These are phyloP conservation scores for Helleia helle DNA, from an alignment of 2,888 invertebrate species.

Conservation along the genomic window DNA sequence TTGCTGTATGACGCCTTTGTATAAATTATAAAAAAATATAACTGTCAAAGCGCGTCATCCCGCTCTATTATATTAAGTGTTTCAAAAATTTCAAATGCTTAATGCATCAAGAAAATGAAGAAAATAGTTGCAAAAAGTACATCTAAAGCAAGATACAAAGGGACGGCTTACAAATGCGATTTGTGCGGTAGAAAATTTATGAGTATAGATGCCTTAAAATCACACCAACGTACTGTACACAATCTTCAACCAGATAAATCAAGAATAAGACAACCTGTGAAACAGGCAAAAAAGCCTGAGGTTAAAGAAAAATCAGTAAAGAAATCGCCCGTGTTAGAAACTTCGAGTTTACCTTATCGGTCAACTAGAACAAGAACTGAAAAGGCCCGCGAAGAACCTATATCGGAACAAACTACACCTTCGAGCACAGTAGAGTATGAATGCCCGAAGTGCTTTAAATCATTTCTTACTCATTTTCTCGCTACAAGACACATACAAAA, in stretches of 20 bases:
- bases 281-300: conserved; percentile 17
- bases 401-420: background rate
- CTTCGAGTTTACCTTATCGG: background rate
- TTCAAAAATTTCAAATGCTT: conserved; percentile 12
- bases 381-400: background rate
- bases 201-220: conserved; percentile 29
- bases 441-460: conserved; percentile 39
- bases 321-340: background rate
- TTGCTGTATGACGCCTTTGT: background rate
- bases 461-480: conserved; percentile 35
- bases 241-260: conserved; percentile 19
- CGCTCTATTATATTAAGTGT: conserved; percentile 9
- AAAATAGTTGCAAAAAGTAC: conserved; percentile 43
- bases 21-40: background rate
- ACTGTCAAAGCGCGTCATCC: conserved; percentile 27
- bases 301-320: conserved; percentile 11
- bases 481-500: conserved; percentile 48
- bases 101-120: conserved; percentile 19
- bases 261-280: conserved; percentile 15
- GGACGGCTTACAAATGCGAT: conserved; percentile 34
- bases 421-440: conserved; percentile 33
- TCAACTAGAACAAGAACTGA: background rate
- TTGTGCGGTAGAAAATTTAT: conserved; percentile 36
- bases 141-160: conserved; percentile 30
- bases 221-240: conserved; percentile 33